Percentiles rank a stretch among this genome's conserved stretches.
Evolutionary conservation across 2,113 vertebrate species (phyloP).

Genomic region (Lepus europaeus): DNA sequence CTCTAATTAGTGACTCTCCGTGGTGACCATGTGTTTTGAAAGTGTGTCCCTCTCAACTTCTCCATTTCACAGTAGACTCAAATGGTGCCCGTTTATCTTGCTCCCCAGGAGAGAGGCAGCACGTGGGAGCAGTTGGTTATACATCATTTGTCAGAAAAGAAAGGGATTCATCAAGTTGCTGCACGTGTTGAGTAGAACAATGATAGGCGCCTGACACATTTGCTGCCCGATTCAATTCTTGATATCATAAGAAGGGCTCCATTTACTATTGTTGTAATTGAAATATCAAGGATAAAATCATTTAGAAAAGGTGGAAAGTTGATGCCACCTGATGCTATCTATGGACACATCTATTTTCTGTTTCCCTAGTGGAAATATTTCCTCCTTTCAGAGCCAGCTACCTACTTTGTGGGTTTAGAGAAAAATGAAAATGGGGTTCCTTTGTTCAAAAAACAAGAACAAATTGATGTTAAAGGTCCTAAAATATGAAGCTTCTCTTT

Average conservation of each 20-base stretch:
- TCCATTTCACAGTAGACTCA: background rate
- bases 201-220: conserved; percentile 70
- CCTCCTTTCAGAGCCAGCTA: conserved; percentile 18
- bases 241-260: conserved; percentile 71
- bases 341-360: conserved; percentile 53
- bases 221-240: conserved; percentile 70
- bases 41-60: background rate
- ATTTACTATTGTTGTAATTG: conserved; percentile 62
- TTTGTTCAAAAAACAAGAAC: background rate
- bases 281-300: conserved; percentile 60
- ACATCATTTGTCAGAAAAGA: conserved; percentile 79
- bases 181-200: conserved; percentile 59
- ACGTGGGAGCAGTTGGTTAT: background rate
- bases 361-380: conserved; percentile 56
- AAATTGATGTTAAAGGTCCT: background rate
- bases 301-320: conserved; percentile 40
- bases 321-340: background rate
- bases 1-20: conserved; percentile 73
- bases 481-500: background rate
- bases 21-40: background rate
- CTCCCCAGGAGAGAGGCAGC: conserved; percentile 28
- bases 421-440: conserved; percentile 7
- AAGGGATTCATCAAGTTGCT: conserved; percentile 75
- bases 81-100: conserved; percentile 45
- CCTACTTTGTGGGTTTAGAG: background rate